Base-by-base conservation (phyloP, 1,140 invertebrate species). In the Drosophila funebris region DNA sequence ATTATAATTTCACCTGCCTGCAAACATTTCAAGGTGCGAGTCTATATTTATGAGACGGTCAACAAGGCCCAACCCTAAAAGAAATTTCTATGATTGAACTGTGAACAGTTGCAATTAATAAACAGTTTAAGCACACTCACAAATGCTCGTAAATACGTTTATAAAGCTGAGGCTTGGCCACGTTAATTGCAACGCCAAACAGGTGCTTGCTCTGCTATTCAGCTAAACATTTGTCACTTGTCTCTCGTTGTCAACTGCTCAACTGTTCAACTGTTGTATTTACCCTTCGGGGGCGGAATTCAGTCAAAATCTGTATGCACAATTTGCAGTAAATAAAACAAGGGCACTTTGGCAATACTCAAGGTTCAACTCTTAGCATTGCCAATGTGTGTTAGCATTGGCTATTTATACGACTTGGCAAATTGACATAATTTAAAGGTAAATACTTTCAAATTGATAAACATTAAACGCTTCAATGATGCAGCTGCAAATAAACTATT, bases 341-440 rank as follows among this genome's bases (percentile, higher is more conserved):
- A 87, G 80, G 82, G 83, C 71, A 54, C 63, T 39, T 82, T 48
- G 58, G n/a, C 29, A 44, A 68, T 68, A 27, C 68, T 37, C 69
- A 82, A 87, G 82, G 83, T 43, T 70, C 11, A 16, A 82, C 72
- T 50, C 70, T 83, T 78, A 78, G 71, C 79, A 84, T 84, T 84
- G 73, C 9, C 31, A 37, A 62, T 72, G 68, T 67, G 50, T 78
- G 48, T 39, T 36, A 36, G 33, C 33, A 36, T 36, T 36, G 33
- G 33, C 3, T n/a, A 33, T 33, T 33, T 36, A 36, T 36, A 36
- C 33, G 9, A 36, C 3, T 13, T 36, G 29, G 33, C 33, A 9
- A 36, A n/a, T n/a, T 36, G 33, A 5, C 33, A 36, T 13, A 13
- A 11, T 18, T 58, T 31, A 27, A 33, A 16, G 4, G 9, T 62